Evolutionary conservation across 2,888 invertebrate species (phyloP), one percentile per base, ranked within the genome.

Genomic region (Drosophila nr. perissopoda): DNA sequence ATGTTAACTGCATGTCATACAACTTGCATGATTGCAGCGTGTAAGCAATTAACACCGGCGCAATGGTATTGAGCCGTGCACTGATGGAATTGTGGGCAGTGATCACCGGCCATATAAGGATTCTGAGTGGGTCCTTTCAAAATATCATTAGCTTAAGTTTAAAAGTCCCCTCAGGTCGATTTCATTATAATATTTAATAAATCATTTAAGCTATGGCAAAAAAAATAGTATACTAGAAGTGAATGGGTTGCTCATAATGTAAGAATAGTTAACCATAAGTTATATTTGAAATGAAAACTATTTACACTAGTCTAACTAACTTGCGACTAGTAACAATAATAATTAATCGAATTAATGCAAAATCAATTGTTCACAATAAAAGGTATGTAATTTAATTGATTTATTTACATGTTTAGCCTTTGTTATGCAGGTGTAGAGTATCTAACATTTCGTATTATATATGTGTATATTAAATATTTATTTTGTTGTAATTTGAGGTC

Each of bases 11-110:
- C n/a, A 46, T 53, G 64, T 48, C 68, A 27, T 38, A 42, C 34
- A 76, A 68, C 62, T 76, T 80, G 60, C 76, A 80, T 76, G 81
- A 25, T 18, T 27, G 46, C 4, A 8, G 46, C 25, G 7, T 25
- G 2, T 8, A 2, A 16, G 25, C 4, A 46, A 46, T 46, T 46
- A 8, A 16, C 46, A 46, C 4, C 16, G 21, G 4, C 4, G 5
- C 21, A 42, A 5, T 42, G 21, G 11, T 0, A 2, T 21, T 11
- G 21, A 11, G 42, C 42, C 1, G 21, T 21, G 21, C 21, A 21
- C 42, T 42, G 21, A 42, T 42, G 42, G 5, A 42, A 42, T 21
- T 42, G 42, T 42, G 42, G 21, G 1, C 42, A 13, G 10, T 10
- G 40, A 10, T 40, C 10, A 1, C n/a, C 1, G n/a, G 10, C 31